phyloP scores from a whole-genome alignment of 2,797 vertebrate species.

The Amphiprion clarkii region DNA sequence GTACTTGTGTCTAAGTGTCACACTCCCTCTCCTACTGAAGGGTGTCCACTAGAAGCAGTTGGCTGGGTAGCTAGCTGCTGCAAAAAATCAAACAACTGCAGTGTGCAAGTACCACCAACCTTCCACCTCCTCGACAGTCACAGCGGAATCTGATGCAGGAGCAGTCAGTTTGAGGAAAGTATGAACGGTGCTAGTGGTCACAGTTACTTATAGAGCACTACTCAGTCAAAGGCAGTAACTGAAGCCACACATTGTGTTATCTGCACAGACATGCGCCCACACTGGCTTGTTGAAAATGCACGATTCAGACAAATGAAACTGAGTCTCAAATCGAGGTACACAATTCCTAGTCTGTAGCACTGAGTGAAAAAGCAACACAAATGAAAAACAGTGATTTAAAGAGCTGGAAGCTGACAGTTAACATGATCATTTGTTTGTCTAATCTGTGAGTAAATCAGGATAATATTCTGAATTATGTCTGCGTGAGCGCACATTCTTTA shows the following conservation, averaged over 20 bases:
- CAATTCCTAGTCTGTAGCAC: neutral
- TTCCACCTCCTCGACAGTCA: too few species aligned
- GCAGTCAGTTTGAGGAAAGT: too few species aligned
- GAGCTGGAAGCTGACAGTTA: neutral
- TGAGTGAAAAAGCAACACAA: neutral
- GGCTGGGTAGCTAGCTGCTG: constrained; percentile 1
- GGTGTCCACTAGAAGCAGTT: neutral
- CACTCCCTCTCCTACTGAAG: neutral
- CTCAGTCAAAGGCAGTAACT: neutral
- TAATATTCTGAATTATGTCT: too few species aligned
- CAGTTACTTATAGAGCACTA: neutral
- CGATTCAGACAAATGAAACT: constrained; percentile 10
- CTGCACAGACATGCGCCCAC: neutral
- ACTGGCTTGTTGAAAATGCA: neutral
- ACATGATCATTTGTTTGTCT: neutral
- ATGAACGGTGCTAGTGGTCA: neutral
- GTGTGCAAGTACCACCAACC: neutral
- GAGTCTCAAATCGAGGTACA: neutral
- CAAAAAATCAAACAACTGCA: neutral
- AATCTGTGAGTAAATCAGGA: neutral
- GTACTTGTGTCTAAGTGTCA: neutral
- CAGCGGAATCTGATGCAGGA: too few species aligned
- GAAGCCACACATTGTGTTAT: neutral
- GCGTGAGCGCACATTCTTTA: too few species aligned
- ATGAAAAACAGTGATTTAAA: neutral